Percentiles rank a stretch among this genome's conserved stretches.
Evolutionary conservation across 2,888 invertebrate species (phyloP).

Genomic region (Aleiodes alternator): DNA sequence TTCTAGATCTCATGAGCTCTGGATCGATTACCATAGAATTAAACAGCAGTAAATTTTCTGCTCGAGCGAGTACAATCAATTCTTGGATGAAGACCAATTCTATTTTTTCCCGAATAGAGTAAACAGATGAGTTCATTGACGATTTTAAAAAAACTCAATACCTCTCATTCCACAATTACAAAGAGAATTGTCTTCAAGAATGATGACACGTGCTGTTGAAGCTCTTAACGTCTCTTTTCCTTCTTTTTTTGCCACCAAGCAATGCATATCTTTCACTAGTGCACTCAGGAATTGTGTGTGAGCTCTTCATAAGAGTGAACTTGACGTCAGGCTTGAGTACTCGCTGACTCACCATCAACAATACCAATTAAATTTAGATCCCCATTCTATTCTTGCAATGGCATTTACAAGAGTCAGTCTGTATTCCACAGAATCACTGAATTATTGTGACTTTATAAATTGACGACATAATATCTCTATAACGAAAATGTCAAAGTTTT

Average conservation of each 20-base stretch:
- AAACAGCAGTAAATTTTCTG: too few species aligned
- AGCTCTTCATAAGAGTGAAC: constrained; percentile 2
- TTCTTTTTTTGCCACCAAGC: neutral
- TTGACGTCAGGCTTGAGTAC: neutral
- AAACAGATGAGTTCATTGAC: constrained; percentile 40
- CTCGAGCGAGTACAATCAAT: constrained; percentile 7
- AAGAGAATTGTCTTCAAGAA: neutral
- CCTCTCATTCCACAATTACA: neutral
- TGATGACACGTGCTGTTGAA: constrained; percentile 9
- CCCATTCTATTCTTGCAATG: neutral
- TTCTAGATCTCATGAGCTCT: too few species aligned
- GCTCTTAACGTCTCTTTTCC: neutral
- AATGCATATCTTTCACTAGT: neutral
- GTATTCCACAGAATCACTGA: constrained; percentile 1
- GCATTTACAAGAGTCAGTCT: neutral
- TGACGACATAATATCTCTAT: constrained; percentile 35
- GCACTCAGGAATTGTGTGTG: neutral
- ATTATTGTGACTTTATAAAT: constrained; percentile 7
- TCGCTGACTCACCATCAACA: constrained; percentile 10
- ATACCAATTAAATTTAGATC: constrained; percentile 16
- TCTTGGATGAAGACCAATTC: constrained; percentile 7
- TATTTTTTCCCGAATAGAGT: neutral
- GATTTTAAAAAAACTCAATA: constrained; percentile 28
- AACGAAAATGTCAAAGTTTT: constrained; percentile 33
- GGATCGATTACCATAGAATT: too few species aligned